Evolutionary conservation across 2,113 vertebrate species (phyloP).

Genomic region (Callospermophilus lateralis): DNA sequence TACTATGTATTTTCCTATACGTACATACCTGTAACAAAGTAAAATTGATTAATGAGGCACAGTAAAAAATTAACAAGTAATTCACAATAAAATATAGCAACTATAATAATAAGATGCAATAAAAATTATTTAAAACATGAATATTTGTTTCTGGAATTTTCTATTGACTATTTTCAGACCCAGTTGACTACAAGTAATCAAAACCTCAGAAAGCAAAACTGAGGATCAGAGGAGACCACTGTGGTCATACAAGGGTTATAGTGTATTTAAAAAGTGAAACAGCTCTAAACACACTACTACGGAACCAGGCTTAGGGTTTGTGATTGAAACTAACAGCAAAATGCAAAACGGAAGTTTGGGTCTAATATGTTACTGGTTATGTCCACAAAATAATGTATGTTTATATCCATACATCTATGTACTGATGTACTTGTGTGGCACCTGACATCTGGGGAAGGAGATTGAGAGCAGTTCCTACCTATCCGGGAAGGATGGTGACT

Average conservation of each 20-base stretch:
- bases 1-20: no score
- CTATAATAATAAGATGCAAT: background rate
- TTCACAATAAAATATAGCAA: background rate
- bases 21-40: no score
- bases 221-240: background rate
- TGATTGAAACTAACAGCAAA: background rate
- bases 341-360: background rate
- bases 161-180: no score
- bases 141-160: no score
- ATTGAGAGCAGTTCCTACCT: background rate
- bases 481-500: background rate
- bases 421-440: rapidly evolving
- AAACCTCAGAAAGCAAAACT: background rate
- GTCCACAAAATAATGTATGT: background rate
- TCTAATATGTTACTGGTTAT: background rate
- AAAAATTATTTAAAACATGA: background rate
- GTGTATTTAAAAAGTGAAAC: background rate
- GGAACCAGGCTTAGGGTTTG: background rate
- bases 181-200: no score
- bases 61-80: no score
- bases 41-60: no score
- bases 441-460: background rate
- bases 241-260: background rate
- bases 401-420: background rate
- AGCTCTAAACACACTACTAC: background rate